phyloP scores from a whole-genome alignment of 2,113 vertebrate species.

The Setophaga coronata region DNA sequence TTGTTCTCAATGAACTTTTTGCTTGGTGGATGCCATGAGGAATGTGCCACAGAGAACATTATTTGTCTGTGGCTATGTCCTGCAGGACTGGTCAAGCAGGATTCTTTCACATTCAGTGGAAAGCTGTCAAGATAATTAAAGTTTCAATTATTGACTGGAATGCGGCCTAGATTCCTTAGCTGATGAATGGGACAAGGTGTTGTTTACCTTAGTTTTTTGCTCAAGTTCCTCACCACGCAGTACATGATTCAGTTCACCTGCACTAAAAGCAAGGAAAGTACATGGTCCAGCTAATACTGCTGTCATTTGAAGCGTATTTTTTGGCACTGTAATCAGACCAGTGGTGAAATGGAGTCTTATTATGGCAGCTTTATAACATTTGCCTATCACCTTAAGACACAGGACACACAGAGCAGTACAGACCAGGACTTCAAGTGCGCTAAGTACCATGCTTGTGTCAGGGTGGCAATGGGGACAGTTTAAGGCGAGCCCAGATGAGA shows the following conservation, averaged over 20 bases:
- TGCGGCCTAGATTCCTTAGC: constrained; percentile 1
- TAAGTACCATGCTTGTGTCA: neutral
- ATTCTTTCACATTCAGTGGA: constrained; percentile 10
- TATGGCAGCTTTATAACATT: neutral
- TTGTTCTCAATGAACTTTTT: neutral
- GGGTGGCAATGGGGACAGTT: neutral
- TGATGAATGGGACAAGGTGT: neutral
- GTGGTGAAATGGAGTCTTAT: neutral
- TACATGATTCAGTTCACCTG: neutral
- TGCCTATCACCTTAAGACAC: neutral
- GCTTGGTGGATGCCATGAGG: neutral
- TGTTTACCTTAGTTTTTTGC: neutral
- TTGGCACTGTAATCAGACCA: neutral
- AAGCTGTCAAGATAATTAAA: constrained; percentile 47
- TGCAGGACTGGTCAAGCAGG: constrained; percentile 2
- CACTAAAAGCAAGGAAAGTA: neutral
- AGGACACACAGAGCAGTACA: neutral
- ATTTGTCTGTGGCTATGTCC: neutral
- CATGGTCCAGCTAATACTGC: neutral
- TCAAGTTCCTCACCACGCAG: neutral
- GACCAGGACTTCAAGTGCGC: neutral
- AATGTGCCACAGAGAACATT: neutral
- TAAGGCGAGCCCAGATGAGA: neutral
- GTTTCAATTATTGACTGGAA: constrained; percentile 43
- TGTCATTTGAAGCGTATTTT: neutral